These are phyloP conservation scores for Gymnobelideus leadbeateri DNA, from an alignment of 2,113 vertebrate genomes.

Conservation along the genomic window DNA sequence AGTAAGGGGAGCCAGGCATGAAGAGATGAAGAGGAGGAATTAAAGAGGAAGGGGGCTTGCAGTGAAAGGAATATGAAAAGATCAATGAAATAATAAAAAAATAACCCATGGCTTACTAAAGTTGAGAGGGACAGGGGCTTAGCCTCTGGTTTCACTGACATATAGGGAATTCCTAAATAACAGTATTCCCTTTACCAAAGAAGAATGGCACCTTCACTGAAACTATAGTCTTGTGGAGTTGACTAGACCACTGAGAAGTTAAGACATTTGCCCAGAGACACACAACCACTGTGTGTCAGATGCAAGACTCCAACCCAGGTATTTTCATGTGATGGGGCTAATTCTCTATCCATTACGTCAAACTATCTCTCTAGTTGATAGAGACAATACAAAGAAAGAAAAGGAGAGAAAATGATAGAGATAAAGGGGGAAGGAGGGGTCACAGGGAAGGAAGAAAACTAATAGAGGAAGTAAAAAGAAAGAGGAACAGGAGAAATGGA, in stretches of 20 bases:
- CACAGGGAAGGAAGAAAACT: background rate
- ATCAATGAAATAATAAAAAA: background rate
- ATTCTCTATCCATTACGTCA: background rate
- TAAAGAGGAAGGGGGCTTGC: background rate
- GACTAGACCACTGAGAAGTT: background rate
- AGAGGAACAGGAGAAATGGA: conserved; percentile 15
- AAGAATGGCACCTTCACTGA: background rate
- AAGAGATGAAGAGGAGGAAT: background rate
- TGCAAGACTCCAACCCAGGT: background rate
- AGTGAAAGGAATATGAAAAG: background rate
- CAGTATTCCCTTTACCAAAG: background rate
- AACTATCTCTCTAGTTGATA: background rate
- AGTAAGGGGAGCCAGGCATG: background rate
- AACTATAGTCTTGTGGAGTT: background rate
- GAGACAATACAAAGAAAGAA: conserved; percentile 10
- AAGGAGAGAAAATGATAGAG: background rate
- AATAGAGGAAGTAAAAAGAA: background rate
- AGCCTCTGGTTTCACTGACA: background rate
- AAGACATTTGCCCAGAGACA: background rate
- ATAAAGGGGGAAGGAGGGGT: background rate
- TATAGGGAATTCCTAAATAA: background rate
- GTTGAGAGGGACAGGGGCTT: background rate
- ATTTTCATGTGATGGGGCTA: background rate
- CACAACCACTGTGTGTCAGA: background rate
- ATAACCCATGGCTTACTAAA: background rate